A percentile compares a stretch with the other conserved stretches of the same genome.
phyloP scores from a whole-genome alignment of 1,140 invertebrate genomes.

The Daktulosphaira vitifoliae region DNA sequence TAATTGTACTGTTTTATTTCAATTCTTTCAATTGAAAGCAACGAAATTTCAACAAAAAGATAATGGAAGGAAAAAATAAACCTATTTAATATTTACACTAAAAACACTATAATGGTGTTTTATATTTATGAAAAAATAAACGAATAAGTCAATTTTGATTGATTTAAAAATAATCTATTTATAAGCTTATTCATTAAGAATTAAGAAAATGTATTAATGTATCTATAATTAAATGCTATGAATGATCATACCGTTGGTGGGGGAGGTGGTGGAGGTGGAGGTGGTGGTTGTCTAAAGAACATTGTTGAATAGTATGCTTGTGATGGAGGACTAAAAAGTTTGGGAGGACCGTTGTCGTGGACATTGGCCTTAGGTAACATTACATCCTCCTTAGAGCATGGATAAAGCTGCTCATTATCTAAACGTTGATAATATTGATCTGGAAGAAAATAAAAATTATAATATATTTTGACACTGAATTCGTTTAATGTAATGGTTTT shows the following conservation, averaged over 20 bases:
- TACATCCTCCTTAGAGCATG: slow-evolving; percentile 10
- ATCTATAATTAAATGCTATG: neutral
- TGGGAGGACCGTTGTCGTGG: slow-evolving; percentile 25
- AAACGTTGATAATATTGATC: slow-evolving; percentile 18
- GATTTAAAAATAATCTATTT: slow-evolving; percentile 22
- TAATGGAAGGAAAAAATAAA: slow-evolving; percentile 31
- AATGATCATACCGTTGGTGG: slow-evolving; percentile 9
- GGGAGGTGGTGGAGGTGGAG: slow-evolving; percentile 10
- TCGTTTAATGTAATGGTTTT: too few relatives aligned
- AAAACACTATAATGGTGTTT: slow-evolving; percentile 14
- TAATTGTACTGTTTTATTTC: slow-evolving; percentile 27
- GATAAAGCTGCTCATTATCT: slow-evolving; percentile 11
- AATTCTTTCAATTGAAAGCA: slow-evolving; percentile 10
- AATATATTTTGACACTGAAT: too few relatives aligned
- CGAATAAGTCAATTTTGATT: slow-evolving; percentile 10
- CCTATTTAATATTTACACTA: slow-evolving; percentile 23
- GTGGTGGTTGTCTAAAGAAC: slow-evolving; percentile 25
- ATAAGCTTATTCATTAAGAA: slow-evolving; percentile 2
- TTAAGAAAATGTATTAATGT: slow-evolving; percentile 1
- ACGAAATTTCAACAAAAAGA: slow-evolving; percentile 29
- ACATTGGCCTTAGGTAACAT: slow-evolving; percentile 7
- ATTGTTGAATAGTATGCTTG: slow-evolving; percentile 21
- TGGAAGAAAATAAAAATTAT: too few relatives aligned
- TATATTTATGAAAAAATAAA: neutral
- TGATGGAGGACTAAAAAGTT: slow-evolving; percentile 12